A percentile compares a stretch with the other conserved stretches of the same genome.
These are phyloP conservation scores for Xanthia icteritia DNA, from an alignment of 2,888 invertebrate genomes.

Conservation along the genomic window DNA sequence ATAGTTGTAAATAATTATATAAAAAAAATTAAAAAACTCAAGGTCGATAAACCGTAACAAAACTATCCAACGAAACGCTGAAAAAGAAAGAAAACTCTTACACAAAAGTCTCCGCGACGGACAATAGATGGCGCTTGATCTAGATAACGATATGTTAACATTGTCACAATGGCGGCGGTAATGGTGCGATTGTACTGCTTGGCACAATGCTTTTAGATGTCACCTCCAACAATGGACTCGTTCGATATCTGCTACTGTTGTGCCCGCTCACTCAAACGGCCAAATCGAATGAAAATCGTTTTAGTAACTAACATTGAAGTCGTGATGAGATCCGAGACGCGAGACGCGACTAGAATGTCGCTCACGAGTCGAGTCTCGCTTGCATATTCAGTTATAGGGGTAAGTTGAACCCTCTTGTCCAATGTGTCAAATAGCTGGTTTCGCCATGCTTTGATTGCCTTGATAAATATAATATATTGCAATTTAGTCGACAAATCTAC, in stretches of 20 bases:
- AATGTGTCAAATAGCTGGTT: background rate
- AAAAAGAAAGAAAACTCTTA: slow-evolving; percentile 78
- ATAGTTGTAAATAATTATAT: no score
- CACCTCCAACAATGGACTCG: slow-evolving; percentile 87
- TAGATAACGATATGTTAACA: slow-evolving; percentile 90
- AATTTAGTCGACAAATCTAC: background rate
- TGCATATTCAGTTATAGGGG: slow-evolving; percentile 1
- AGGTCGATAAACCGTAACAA: slow-evolving; percentile 73
- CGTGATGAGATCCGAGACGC: slow-evolving; percentile 24
- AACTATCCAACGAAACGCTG: slow-evolving; percentile 76
- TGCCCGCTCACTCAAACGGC: slow-evolving; percentile 81
- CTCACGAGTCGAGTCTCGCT: background rate
- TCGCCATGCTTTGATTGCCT: background rate
- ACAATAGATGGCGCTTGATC: slow-evolving; percentile 90
- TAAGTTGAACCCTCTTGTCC: background rate
- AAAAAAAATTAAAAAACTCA: slow-evolving; percentile 25
- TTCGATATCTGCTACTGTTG: slow-evolving; percentile 85
- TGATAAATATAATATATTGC: background rate
- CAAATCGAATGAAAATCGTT: slow-evolving; percentile 82
- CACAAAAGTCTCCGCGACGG: slow-evolving; percentile 84
- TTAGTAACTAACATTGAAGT: slow-evolving; percentile 60
- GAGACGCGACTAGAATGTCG: slow-evolving; percentile 25
- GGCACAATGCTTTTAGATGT: slow-evolving; percentile 89
- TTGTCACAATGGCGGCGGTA: slow-evolving; percentile 89
- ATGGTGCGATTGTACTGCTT: slow-evolving; percentile 88